Evolutionary conservation across 2,888 invertebrate species (phyloP).

Genomic region (Aquatica leii): DNA sequence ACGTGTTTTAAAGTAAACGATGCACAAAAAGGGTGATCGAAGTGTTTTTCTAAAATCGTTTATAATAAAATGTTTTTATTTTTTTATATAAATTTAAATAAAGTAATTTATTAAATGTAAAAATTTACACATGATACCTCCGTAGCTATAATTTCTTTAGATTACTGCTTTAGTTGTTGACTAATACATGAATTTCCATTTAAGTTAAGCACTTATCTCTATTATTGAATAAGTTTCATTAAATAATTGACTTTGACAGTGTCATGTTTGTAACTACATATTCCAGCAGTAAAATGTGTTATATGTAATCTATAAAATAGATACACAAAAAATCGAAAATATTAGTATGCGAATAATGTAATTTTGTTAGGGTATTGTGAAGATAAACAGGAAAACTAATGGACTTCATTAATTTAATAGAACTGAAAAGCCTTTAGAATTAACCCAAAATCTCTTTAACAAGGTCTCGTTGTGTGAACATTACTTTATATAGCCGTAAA

Average conservation of each 20-base stretch:
- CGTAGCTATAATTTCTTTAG: too few relatives aligned
- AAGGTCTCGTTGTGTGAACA: slow-evolving; percentile 23
- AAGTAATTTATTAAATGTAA: slow-evolving; percentile 17
- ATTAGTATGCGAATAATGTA: slow-evolving; percentile 28
- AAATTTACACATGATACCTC: too few relatives aligned
- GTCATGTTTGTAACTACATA: too few relatives aligned
- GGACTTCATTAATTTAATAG: slow-evolving; percentile 44
- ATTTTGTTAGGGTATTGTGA: slow-evolving; percentile 33
- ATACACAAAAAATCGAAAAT: not conserved
- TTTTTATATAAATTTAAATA: slow-evolving; percentile 16
- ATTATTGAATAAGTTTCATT: slow-evolving; percentile 14
- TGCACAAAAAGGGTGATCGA: slow-evolving; percentile 43
- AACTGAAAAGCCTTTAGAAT: slow-evolving; percentile 33
- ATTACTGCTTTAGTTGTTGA: slow-evolving; percentile 19
- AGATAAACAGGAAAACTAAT: slow-evolving; percentile 43
- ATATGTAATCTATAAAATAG: not conserved
- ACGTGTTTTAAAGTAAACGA: slow-evolving; percentile 46
- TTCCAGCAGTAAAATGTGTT: not conserved
- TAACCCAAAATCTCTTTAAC: slow-evolving; percentile 33
- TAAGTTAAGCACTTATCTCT: slow-evolving; percentile 15
- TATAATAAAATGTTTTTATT: slow-evolving; percentile 29
- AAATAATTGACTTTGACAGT: slow-evolving; percentile 19
- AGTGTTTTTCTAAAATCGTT: slow-evolving; percentile 29
- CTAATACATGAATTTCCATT: slow-evolving; percentile 34
- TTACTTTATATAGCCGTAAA: slow-evolving; percentile 4